Conservation (phyloP, 1,140 invertebrate species). For the Mya arenaria region DNA sequence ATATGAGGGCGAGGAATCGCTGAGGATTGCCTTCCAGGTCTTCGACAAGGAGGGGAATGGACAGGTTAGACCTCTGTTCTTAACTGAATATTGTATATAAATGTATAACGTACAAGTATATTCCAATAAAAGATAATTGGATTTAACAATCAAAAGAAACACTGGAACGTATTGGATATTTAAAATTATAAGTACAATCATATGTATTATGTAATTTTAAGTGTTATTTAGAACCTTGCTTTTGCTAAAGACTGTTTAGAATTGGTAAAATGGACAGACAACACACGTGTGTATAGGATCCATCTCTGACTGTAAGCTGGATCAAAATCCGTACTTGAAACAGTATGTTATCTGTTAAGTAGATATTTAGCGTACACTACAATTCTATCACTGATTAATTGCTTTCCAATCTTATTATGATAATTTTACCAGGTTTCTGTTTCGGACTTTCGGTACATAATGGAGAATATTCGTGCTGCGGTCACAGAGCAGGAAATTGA, state of each 20-base stretch:
- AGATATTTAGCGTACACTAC: background rate
- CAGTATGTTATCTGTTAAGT: background rate
- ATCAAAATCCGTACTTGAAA: background rate
- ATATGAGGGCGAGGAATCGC: conserved; percentile 99
- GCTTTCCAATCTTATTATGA: background rate
- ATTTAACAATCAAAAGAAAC: background rate
- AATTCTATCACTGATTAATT: background rate
- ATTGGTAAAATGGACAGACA: background rate
- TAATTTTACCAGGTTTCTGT: conserved; percentile 20
- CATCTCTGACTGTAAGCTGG: no score
- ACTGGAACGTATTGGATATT: no score
- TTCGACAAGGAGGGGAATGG: conserved; percentile 97
- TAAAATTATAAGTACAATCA: background rate
- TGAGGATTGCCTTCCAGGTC: conserved; percentile 98
- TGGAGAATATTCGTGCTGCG: conserved; percentile 30
- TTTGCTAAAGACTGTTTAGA: background rate
- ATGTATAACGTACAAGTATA: background rate
- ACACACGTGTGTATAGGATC: no score
- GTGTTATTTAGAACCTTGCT: background rate
- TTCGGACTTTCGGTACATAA: conserved; percentile 48
- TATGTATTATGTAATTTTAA: background rate
- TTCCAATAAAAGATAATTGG: background rate
- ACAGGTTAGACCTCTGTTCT: background rate
- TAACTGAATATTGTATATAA: background rate
- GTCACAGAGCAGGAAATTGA: conserved; percentile 41